Evolutionary conservation across 2,113 vertebrate genomes (phyloP).

Genomic region (Corapipo altera): DNA sequence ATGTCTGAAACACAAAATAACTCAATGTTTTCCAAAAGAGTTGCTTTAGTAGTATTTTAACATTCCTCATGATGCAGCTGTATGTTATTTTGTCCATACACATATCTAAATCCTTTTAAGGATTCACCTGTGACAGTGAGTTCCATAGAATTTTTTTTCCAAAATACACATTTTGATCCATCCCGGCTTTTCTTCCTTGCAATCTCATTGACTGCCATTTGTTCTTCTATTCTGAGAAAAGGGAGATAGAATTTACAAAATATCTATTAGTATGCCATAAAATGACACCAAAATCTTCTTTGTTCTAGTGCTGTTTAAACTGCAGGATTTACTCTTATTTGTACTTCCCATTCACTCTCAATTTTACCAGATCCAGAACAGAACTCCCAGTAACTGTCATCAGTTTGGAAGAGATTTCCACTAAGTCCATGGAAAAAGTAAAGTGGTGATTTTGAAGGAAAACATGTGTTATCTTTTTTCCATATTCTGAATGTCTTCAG

Average conservation of each 20-base stretch:
- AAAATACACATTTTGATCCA: not conserved
- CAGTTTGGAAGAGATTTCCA: not conserved
- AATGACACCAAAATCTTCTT: not conserved
- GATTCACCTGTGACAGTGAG: not conserved
- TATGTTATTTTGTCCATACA: not conserved
- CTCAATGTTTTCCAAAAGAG: not conserved
- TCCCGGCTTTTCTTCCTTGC: not conserved
- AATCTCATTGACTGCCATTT: not conserved
- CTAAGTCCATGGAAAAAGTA: not conserved
- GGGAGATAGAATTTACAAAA: not conserved
- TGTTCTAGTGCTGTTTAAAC: not conserved
- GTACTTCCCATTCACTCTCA: not conserved
- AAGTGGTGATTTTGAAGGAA: not conserved
- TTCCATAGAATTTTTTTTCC: not conserved
- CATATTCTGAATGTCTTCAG: not conserved
- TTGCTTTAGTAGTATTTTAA: not conserved
- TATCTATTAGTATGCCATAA: not conserved
- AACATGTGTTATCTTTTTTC: accelerated
- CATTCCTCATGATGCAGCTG: not conserved
- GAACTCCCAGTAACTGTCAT: not conserved
- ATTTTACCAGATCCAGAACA: not conserved
- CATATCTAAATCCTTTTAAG: not conserved
- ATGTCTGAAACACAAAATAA: not conserved
- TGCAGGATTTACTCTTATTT: not conserved
- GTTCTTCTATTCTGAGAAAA: not conserved